Conservation (phyloP, 2,888 invertebrate species). For the Cephus rjabovi region DNA sequence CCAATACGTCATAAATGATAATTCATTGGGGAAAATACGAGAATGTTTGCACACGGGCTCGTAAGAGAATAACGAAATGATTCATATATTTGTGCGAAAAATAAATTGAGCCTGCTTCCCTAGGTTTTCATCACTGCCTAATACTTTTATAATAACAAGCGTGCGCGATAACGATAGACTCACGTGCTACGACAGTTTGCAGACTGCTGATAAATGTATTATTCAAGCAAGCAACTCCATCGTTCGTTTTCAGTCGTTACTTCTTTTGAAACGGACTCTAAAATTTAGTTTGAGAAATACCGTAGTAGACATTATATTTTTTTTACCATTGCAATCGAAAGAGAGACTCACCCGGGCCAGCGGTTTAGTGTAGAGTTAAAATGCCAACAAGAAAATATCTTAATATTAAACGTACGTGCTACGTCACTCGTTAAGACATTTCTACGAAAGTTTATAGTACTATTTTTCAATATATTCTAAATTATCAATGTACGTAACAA, state of each 20-base stretch:
- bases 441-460: constrained; percentile 58
- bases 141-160: not conserved
- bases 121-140: not conserved
- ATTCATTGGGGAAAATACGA: not conserved
- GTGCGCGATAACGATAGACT: not conserved
- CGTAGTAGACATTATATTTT: constrained; percentile 16
- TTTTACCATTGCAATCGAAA: constrained; percentile 36
- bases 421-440: constrained; percentile 48
- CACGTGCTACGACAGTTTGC: not conserved
- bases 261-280: not conserved
- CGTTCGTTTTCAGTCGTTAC: not conserved
- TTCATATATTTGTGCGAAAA: not conserved
- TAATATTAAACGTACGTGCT: constrained; percentile 48
- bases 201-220: not conserved
- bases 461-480: constrained; percentile 48
- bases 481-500: constrained; percentile 61
- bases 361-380: constrained; percentile 60
- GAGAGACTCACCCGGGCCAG: constrained; percentile 55
- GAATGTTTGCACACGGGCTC: not conserved
- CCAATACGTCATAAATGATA: not conserved
- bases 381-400: constrained; percentile 62
- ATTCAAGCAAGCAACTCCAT: not conserved
- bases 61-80: not conserved
- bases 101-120: not conserved
- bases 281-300: constrained; percentile 16